Evolutionary conservation across 2,888 invertebrate species (phyloP), one percentile per base, ranked within the genome.

Genomic region (Apamea sordens): DNA sequence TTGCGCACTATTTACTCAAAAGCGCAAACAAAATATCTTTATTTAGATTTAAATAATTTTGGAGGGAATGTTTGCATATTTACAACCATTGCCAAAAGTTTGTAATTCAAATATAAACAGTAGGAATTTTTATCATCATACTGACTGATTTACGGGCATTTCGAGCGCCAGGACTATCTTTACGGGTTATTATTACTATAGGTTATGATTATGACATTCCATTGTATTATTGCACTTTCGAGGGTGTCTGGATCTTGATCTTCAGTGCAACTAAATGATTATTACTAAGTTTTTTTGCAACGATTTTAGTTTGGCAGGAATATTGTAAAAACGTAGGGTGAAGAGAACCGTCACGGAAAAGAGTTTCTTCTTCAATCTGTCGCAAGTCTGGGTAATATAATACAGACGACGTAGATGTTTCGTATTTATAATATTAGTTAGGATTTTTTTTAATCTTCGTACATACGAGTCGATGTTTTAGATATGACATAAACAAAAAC

Each of bases 41-140:
- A 67, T n/a, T 59, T 28, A 59, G n/a, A 77, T 36, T 47, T 11
- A 8, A 59, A 77, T 53, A 53, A 73, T 75, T 79, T 67, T 13
- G 47, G 10, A 50, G 63, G 28, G 11, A 83, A 80, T 72, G 56
- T 77, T 50, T 79, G 73, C 65, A 28, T 28, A 36, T 13, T 13
- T n/a, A n/a, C 2, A 18, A 44, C 21, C 73, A 71, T 53, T 84
- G 84, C 84, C 84, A 84, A 84, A 75, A 84, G 64, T 47, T 65
- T 73, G 72, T 73, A 32, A 79, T 53, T 63, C n/a, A 56, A 73
- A 53, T 70, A 32, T 63, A 73, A 65, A 75, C 41, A 47, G n/a
- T n/a, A n/a, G 50, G 56, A 47, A 32, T 82, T 59, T 61, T 59
- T 61, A 74, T 78, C 74, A 79, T 79, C 24, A 28, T 28, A 75